Evolutionary conservation across 2,113 vertebrate genomes (phyloP).

Genomic region (Halcyon malimbica): DNA sequence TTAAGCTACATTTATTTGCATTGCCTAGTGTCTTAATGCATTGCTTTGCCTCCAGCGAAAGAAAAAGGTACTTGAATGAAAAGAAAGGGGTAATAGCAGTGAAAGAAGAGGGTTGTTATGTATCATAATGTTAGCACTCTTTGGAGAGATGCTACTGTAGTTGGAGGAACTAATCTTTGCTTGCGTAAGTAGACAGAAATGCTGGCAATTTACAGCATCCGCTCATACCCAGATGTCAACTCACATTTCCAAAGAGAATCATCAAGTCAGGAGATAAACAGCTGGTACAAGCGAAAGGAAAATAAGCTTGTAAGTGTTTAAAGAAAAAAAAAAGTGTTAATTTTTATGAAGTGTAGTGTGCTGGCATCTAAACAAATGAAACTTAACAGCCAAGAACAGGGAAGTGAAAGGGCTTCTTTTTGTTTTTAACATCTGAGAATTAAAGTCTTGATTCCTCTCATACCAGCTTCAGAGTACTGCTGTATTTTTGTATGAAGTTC

Average conservation of each 20-base stretch:
- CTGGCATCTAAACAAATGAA: constrained; percentile 52
- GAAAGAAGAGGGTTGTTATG: constrained; percentile 38
- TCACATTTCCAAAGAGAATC: constrained; percentile 63
- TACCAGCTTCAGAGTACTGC: not conserved
- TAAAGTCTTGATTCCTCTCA: not conserved
- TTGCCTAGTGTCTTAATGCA: constrained; percentile 24
- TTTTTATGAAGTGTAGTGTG: constrained; percentile 51
- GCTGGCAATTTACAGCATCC: constrained; percentile 63
- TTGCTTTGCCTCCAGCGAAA: constrained; percentile 35
- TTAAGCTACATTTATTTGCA: constrained; percentile 25
- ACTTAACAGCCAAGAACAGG: constrained; percentile 10
- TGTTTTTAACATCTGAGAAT: not conserved
- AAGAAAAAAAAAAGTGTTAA: constrained; percentile 45
- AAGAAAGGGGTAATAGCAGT: constrained; percentile 21
- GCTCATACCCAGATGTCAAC: constrained; percentile 55
- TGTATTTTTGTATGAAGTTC: not conserved
- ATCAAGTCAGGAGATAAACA: constrained; percentile 66
- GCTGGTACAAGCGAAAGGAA: constrained; percentile 54
- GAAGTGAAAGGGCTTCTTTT: not conserved
- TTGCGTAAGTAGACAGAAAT: constrained; percentile 65
- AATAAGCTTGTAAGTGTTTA: constrained; percentile 67
- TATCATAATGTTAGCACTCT: constrained; percentile 48
- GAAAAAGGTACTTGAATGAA: constrained; percentile 24
- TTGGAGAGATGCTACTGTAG: constrained; percentile 32
- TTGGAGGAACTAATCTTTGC: constrained; percentile 52